Percentiles rank a stretch among this genome's conserved stretches.
Evolutionary conservation across 2,888 invertebrate species (phyloP).

Genomic region (Macrosiphum euphorbiae): DNA sequence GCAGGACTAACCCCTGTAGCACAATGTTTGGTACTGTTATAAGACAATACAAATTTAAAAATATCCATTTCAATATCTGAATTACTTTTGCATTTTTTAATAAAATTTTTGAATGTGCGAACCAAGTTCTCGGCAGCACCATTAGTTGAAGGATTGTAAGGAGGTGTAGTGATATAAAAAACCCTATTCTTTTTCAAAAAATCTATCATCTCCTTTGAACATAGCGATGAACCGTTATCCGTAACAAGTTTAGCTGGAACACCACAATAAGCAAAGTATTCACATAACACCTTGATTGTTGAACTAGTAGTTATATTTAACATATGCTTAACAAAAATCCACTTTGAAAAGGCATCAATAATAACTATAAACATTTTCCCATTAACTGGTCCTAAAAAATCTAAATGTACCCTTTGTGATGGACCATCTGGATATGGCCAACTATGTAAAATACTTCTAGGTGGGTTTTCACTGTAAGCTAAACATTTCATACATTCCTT

Average conservation of each 20-base stretch:
- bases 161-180: neutral
- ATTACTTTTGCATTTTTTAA: neutral
- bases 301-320: neutral
- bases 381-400: slow-evolving; percentile 11
- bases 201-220: neutral
- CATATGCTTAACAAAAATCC: neutral
- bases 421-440: slow-evolving; percentile 31
- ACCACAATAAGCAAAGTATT: neutral
- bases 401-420: neutral
- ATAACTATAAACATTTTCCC: slow-evolving; percentile 16
- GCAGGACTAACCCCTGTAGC: too few relatives aligned
- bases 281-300: neutral
- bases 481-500: neutral
- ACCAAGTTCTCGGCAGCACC: neutral
- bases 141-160: too few relatives aligned
- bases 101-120: neutral
- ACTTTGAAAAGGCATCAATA: slow-evolving; percentile 32
- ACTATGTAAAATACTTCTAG: neutral
- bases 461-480: neutral
- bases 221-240: neutral
- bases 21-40: slow-evolving; percentile 5
- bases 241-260: neutral
- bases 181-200: neutral
- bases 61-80: neutral
- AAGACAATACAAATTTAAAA: neutral